Evolutionary conservation across 1,140 invertebrate genomes (phyloP).

Genomic region (Teleopsis dalmanni): DNA sequence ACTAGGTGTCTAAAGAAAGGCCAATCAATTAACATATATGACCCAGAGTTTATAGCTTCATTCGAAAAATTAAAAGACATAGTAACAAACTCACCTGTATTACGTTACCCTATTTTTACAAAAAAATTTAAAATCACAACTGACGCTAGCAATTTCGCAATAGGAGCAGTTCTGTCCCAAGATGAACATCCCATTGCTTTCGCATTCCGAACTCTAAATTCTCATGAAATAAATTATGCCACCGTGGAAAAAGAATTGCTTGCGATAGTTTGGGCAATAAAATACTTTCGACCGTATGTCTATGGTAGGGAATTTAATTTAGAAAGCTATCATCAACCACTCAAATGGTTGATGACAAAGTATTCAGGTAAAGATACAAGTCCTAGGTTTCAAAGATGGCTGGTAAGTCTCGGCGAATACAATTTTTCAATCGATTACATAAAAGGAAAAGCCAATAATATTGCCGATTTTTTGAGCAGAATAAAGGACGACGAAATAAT

Average conservation of each 20-base stretch:
- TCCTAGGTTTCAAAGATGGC: constrained; percentile 35
- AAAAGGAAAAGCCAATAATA: constrained; percentile 30
- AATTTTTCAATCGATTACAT: constrained; percentile 44
- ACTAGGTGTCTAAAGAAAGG: constrained; percentile 13
- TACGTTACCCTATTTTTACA: constrained; percentile 23
- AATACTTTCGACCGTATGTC: constrained; percentile 47
- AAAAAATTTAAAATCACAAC: too few relatives aligned
- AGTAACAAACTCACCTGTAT: constrained; percentile 8
- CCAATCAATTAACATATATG: not conserved
- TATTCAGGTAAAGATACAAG: constrained; percentile 45
- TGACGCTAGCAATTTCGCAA: constrained; percentile 13
- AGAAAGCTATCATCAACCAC: constrained; percentile 47
- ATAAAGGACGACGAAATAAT: too few relatives aligned
- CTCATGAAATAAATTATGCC: constrained; percentile 41
- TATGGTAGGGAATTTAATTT: constrained; percentile 47
- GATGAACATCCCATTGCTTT: constrained; percentile 34
- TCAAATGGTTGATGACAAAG: constrained; percentile 42
- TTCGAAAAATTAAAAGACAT: too few relatives aligned
- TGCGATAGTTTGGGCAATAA: constrained; percentile 42
- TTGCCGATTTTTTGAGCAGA: constrained; percentile 23
- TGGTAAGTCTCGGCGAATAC: constrained; percentile 43
- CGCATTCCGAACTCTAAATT: constrained; percentile 39
- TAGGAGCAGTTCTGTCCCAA: constrained; percentile 32
- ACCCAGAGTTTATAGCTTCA: not conserved
- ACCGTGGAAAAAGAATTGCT: constrained; percentile 42